Percentiles rank a stretch among this genome's conserved stretches.
Conservation (phyloP, 1,140 invertebrate species). For the Cyclina sinensis region DNA sequence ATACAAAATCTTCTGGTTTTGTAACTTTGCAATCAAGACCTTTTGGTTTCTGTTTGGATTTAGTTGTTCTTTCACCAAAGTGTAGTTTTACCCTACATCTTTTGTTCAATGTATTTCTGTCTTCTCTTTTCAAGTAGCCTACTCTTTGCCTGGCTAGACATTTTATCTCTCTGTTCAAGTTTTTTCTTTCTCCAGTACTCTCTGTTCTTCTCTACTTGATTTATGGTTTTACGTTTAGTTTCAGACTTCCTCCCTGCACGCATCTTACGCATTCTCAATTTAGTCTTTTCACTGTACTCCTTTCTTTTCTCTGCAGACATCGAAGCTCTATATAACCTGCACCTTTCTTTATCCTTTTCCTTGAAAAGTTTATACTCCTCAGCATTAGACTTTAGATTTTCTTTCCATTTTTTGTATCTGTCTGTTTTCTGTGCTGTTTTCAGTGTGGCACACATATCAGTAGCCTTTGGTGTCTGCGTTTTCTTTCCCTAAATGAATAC, state of each 20-base stretch:
- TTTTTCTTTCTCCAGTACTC: conserved; percentile 58
- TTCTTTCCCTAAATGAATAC: too few species aligned
- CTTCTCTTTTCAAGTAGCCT: not conserved
- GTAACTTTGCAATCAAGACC: not conserved
- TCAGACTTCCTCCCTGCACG: not conserved
- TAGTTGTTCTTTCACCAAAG: not conserved
- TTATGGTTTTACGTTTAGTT: not conserved
- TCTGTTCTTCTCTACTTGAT: conserved; percentile 14
- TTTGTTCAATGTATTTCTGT: not conserved
- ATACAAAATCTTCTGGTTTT: conserved; percentile 42
- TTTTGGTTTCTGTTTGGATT: not conserved
- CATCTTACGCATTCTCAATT: conserved; percentile 40
- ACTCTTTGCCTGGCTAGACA: not conserved
- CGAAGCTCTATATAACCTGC: not conserved
- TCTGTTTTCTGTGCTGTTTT: too few species aligned
- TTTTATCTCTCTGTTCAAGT: conserved; percentile 10
- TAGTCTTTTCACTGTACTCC: conserved; percentile 42
- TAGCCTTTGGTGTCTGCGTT: too few species aligned
- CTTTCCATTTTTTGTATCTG: too few species aligned
- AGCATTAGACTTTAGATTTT: too few species aligned
- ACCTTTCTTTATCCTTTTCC: not conserved
- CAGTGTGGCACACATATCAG: too few species aligned
- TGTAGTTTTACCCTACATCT: not conserved
- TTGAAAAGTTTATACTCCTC: conserved; percentile 49
- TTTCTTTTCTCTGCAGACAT: not conserved